Percentiles rank a stretch among this genome's conserved stretches.
Conservation (phyloP, 2,797 vertebrate genomes). For the Siniperca obscura region DNA sequence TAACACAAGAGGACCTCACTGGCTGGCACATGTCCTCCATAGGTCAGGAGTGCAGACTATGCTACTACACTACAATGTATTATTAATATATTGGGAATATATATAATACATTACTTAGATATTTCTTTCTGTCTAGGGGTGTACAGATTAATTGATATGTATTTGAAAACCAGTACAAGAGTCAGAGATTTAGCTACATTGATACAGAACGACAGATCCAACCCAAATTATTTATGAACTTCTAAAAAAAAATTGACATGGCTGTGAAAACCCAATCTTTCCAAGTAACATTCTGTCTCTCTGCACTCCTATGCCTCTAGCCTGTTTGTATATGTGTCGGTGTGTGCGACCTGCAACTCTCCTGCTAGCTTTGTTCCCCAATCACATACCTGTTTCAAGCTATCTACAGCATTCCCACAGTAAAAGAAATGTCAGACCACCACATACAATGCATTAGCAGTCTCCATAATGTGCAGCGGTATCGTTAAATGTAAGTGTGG, state of each 20-base stretch:
- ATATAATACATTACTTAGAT: background rate
- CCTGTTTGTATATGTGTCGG: background rate
- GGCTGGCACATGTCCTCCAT: conserved; percentile 47
- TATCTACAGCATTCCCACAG: background rate
- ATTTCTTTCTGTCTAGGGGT: background rate
- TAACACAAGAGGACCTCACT: conserved; percentile 24
- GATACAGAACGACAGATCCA: background rate
- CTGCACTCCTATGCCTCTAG: background rate
- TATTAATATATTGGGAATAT: conserved; percentile 2
- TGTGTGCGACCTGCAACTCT: background rate
- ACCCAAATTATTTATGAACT: background rate
- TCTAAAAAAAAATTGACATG: too few species aligned
- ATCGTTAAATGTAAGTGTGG: background rate
- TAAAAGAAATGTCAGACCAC: background rate
- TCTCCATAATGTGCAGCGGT: background rate
- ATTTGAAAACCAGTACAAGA: background rate
- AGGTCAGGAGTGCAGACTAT: conserved; percentile 28
- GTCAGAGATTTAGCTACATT: background rate
- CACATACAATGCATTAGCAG: background rate
- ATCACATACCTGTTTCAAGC: background rate
- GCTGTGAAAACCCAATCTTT: background rate
- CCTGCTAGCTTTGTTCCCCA: background rate
- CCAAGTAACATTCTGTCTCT: background rate
- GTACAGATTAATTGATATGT: background rate
- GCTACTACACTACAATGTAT: background rate